Percentiles rank a stretch among this genome's conserved stretches.
Evolutionary conservation across 2,797 vertebrate genomes (phyloP).

Genomic region (Varecia variegata): DNA sequence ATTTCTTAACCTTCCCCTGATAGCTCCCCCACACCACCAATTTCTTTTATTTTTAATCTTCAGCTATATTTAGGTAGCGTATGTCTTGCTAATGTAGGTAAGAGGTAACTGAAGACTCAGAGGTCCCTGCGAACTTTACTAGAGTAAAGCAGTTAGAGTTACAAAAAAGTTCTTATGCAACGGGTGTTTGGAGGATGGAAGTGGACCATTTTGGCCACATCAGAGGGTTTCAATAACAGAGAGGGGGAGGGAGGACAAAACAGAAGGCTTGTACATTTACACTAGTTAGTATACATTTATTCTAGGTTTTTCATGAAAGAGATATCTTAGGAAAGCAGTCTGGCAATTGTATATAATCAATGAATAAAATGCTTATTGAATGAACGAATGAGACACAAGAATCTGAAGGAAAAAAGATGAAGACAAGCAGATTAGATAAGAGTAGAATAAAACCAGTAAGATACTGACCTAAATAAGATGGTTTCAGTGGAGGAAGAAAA

Average conservation of each 20-base stretch:
- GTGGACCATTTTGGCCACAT: not conserved
- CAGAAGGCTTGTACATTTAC: not conserved
- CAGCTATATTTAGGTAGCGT: not conserved
- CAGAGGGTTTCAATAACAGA: not conserved
- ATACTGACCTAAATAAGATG: not conserved
- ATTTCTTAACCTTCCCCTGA: not conserved
- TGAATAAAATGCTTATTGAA: not conserved
- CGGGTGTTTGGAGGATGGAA: not conserved
- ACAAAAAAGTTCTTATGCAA: not conserved
- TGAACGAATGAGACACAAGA: not conserved
- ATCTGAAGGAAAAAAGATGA: not conserved
- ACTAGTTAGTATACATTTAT: not conserved
- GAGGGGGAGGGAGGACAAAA: not conserved
- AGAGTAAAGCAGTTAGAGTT: constrained; percentile 2
- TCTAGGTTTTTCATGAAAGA: constrained; percentile 19
- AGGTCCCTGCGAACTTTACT: not conserved
- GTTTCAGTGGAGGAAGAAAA: not conserved
- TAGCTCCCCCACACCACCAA: too few species aligned
- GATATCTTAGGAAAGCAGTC: not conserved
- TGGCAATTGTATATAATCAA: not conserved
- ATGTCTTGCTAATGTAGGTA: not conserved
- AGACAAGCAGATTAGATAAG: constrained; percentile 1
- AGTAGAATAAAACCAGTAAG: not conserved
- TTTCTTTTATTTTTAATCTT: not conserved
- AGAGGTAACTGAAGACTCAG: not conserved